A percentile compares a stretch with the other conserved stretches of the same genome.
Conservation (phyloP, 2,888 invertebrate genomes). For the Drosophila rellima region DNA sequence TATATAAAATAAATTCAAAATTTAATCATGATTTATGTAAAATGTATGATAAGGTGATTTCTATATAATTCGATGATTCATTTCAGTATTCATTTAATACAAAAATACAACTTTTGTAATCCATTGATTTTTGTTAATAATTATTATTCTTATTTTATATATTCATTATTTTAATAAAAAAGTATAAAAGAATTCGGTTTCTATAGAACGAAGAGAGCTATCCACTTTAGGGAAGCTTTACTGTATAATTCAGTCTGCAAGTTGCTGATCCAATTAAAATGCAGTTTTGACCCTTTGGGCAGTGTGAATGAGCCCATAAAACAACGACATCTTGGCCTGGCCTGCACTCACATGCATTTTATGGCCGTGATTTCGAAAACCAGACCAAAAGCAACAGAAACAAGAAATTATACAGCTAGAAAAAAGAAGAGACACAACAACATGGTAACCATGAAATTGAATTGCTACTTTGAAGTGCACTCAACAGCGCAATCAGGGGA, state of each 20-base stretch:
- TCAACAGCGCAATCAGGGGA: slow-evolving; percentile 57
- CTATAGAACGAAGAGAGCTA: no score
- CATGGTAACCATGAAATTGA: slow-evolving; percentile 80
- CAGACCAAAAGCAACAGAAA: slow-evolving; percentile 18
- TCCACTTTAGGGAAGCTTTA: neutral
- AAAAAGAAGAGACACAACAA: slow-evolving; percentile 14
- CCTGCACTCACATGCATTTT: slow-evolving; percentile 69
- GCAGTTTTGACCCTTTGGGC: slow-evolving; percentile 40
- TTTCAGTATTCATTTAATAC: no score
- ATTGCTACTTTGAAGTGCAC: slow-evolving; percentile 84
- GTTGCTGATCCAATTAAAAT: slow-evolving; percentile 33
- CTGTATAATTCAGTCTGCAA: neutral
- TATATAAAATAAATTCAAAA: no score
- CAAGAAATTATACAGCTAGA: slow-evolving; percentile 14
- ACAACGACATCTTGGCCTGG: slow-evolving; percentile 13
- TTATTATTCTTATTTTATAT: no score
- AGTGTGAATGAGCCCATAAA: slow-evolving; percentile 55
- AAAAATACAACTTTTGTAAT: no score
- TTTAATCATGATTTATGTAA: no score
- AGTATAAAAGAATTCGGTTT: no score
- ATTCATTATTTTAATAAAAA: no score
- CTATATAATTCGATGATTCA: no score
- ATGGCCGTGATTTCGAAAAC: slow-evolving; percentile 71
- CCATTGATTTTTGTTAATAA: no score
- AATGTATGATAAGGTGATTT: no score